phyloP scores from a whole-genome alignment of 1,140 invertebrate species.

The Cryptotermes secundus region DNA sequence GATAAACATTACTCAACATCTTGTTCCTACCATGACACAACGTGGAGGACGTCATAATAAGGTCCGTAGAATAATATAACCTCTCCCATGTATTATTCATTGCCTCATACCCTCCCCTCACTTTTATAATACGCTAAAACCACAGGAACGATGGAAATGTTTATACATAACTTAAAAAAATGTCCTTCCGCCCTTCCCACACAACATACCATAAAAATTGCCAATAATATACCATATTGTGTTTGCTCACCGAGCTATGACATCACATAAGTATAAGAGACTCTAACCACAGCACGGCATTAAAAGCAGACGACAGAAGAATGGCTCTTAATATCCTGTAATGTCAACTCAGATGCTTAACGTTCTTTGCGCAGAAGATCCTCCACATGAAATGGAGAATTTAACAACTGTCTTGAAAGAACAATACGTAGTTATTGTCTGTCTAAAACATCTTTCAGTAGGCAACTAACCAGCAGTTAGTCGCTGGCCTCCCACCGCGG shows the following conservation, averaged over 20 bases:
- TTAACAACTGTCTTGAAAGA: too few species aligned
- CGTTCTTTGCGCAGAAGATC: too few species aligned
- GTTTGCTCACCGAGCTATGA: neutral
- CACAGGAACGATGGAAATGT: neutral
- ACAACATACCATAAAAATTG: too few species aligned
- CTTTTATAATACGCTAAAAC: neutral
- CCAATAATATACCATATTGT: too few species aligned
- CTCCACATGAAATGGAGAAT: too few species aligned
- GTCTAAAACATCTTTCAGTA: too few species aligned
- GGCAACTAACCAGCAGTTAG: too few species aligned
- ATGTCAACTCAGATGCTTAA: too few species aligned
- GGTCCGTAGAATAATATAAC: neutral
- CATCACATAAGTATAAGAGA: neutral
- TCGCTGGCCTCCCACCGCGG: too few species aligned
- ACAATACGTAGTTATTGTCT: too few species aligned
- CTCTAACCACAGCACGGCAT: neutral
- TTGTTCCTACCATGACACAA: neutral
- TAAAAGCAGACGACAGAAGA: neutral
- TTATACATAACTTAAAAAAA: neutral
- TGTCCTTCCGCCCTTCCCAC: too few species aligned
- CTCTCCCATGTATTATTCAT: neutral
- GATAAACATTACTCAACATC: constrained; percentile 1
- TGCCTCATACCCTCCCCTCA: neutral
- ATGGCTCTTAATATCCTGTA: too few species aligned
- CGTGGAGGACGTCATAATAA: neutral